phyloP scores from a whole-genome alignment of 2,797 vertebrate genomes.

The Fistularia commersonii region DNA sequence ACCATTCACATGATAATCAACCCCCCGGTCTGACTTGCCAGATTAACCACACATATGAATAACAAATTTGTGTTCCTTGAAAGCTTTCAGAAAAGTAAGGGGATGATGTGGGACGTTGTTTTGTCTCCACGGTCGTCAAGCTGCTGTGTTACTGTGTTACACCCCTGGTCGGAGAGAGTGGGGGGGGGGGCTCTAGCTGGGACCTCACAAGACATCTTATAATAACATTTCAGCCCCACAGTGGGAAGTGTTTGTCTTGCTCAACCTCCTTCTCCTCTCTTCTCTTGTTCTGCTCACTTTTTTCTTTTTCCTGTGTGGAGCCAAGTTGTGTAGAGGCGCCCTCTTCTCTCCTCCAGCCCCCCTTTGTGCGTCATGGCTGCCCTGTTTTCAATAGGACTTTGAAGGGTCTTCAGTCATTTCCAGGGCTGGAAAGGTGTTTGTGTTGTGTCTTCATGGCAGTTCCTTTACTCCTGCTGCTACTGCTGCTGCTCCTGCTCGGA shows the following conservation, averaged over 20 bases:
- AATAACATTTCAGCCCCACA: conserved; percentile 71
- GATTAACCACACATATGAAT: conserved; percentile 24
- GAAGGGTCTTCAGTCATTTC: too few species aligned
- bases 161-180: conserved; percentile 22
- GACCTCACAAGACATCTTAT: conserved; percentile 63
- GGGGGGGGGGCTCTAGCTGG: conserved; percentile 50
- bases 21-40: conserved; percentile 28
- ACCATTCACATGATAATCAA: conserved; percentile 60
- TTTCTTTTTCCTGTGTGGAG: conserved; percentile 48
- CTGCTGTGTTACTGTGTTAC: conserved; percentile 42
- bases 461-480: not conserved
- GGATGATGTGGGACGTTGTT: too few species aligned
- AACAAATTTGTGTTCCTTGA: conserved; percentile 32
- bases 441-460: too few species aligned
- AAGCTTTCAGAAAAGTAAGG: too few species aligned
- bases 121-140: conserved; percentile 17
- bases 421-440: too few species aligned
- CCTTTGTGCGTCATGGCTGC: not conserved
- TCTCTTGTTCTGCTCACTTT: conserved; percentile 36
- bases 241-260: conserved; percentile 66
- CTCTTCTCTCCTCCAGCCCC: not conserved
- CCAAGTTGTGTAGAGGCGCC: conserved; percentile 30
- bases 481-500: not conserved
- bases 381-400: too few species aligned
- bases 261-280: conserved; percentile 50